These are phyloP conservation scores for Alethe diademata DNA, from an alignment of 2,113 vertebrate genomes.

Conservation along the genomic window DNA sequence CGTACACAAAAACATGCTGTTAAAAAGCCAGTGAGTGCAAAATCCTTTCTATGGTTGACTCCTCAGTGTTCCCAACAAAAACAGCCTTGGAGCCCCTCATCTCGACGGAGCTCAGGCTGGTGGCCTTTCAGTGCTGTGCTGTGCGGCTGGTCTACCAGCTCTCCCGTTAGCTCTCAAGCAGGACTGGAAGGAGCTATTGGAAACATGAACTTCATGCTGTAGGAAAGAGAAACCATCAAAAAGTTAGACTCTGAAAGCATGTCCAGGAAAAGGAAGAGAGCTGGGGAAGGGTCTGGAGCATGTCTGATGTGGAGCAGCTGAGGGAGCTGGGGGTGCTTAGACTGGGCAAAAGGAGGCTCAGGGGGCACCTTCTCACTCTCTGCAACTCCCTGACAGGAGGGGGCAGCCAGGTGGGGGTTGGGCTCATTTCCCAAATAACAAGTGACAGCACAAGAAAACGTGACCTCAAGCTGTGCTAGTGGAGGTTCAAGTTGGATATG, in stretches of 20 bases:
- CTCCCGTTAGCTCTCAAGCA: rapidly evolving
- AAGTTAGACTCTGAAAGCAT: not conserved
- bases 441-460: not conserved
- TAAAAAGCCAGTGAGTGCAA: not conserved
- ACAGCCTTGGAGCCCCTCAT: not conserved
- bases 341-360: not conserved
- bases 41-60: not conserved
- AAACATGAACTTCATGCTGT: not conserved
- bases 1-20: not conserved
- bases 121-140: not conserved
- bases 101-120: rapidly evolving
- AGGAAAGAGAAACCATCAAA: not conserved
- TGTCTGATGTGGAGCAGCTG: not conserved
- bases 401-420: not conserved
- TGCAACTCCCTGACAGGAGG: not conserved
- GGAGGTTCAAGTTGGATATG: not conserved
- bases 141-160: not conserved
- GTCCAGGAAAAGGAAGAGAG: not conserved
- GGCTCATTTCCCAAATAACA: not conserved
- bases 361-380: not conserved
- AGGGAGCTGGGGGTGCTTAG: not conserved
- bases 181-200: not conserved
- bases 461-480: not conserved
- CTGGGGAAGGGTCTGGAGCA: not conserved
- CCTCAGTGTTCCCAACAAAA: rapidly evolving